phyloP scores from a whole-genome alignment of 2,888 invertebrate genomes.

The Holacanthella duospinosa region DNA sequence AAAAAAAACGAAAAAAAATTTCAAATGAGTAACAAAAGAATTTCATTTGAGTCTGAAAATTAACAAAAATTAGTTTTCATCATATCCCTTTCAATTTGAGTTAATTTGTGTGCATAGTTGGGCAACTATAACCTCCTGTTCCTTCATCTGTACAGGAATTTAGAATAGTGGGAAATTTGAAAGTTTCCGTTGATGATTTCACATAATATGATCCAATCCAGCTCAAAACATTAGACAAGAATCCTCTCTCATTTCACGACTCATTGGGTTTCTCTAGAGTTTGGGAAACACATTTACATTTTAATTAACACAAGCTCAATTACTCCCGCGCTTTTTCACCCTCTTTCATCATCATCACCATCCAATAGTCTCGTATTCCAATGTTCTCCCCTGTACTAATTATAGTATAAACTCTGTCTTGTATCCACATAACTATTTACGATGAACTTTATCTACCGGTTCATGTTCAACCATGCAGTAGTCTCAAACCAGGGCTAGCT shows the following conservation, averaged over 20 bases:
- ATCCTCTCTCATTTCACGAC: conserved; percentile 21
- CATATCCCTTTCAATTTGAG: too few relatives aligned
- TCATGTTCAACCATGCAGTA: not conserved
- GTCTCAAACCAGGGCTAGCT: too few relatives aligned
- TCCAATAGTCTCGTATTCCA: not conserved
- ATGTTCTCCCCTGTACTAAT: not conserved
- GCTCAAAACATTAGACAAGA: not conserved
- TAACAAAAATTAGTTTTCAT: too few relatives aligned
- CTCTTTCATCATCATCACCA: too few relatives aligned
- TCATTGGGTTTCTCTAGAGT: conserved; percentile 20
- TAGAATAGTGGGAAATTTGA: not conserved
- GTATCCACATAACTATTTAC: not conserved
- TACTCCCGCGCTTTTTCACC: conserved; percentile 5
- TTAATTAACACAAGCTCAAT: conserved; percentile 26
- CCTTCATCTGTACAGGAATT: too few relatives aligned
- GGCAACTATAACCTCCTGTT: too few relatives aligned
- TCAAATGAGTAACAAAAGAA: too few relatives aligned
- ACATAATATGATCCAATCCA: not conserved
- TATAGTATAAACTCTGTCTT: not conserved
- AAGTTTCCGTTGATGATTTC: not conserved
- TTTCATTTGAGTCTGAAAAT: too few relatives aligned
- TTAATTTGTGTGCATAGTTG: too few relatives aligned
- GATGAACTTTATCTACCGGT: not conserved
- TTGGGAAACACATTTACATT: conserved; percentile 24
- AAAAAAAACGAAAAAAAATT: too few relatives aligned